phyloP scores from a whole-genome alignment of 2,888 invertebrate genomes.

The Prenolepis imparis region DNA sequence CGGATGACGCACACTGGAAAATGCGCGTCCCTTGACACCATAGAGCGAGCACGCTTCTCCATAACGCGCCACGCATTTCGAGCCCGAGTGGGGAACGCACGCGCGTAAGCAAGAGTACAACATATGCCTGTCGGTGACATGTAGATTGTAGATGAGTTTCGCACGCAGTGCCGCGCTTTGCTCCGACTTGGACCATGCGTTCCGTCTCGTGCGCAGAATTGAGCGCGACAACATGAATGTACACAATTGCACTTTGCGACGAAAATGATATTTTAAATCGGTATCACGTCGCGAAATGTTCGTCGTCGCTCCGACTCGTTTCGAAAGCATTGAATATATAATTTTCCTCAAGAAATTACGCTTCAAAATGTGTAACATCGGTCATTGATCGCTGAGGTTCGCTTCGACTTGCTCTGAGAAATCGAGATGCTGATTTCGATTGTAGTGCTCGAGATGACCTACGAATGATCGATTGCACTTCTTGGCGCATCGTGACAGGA shows the following conservation, averaged over 20 bases:
- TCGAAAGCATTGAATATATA: constrained; percentile 17
- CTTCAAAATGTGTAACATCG: neutral
- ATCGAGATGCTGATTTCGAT: neutral
- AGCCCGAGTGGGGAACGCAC: constrained; percentile 68
- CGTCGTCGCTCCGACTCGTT: neutral
- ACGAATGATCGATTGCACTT: neutral
- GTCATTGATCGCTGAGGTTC: neutral
- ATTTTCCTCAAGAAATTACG: neutral
- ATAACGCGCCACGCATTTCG: constrained; percentile 68
- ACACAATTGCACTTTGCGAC: neutral
- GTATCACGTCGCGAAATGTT: neutral
- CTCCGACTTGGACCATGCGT: constrained; percentile 51
- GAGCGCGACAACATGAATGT: neutral
- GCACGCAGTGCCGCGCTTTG: constrained; percentile 70
- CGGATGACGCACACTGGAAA: constrained; percentile 39
- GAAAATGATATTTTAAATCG: neutral
- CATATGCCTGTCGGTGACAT: constrained; percentile 30
- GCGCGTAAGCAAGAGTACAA: constrained; percentile 47
- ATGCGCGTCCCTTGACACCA: constrained; percentile 55
- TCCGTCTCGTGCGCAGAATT: constrained; percentile 38
- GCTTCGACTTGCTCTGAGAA: neutral
- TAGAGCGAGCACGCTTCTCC: constrained; percentile 44
- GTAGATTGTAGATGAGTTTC: constrained; percentile 69
- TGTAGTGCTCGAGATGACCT: neutral
- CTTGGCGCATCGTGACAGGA: no score